Conservation (phyloP, 2,888 invertebrate genomes). For the Thymelicus acteon region DNA sequence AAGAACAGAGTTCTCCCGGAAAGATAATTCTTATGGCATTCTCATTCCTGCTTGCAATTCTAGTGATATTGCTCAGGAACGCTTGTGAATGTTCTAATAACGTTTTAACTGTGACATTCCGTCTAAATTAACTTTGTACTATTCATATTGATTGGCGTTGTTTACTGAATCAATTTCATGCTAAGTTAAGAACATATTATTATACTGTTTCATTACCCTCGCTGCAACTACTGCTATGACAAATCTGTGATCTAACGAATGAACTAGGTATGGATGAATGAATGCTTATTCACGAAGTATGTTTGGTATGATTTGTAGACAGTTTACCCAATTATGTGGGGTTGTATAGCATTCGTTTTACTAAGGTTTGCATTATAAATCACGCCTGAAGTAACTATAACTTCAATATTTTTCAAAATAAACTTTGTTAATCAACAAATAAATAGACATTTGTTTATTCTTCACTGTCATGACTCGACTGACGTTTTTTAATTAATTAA, state of each 20-base stretch:
- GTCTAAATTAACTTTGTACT: slow-evolving; percentile 63
- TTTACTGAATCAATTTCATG: neutral
- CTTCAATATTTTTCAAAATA: no score
- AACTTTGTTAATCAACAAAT: neutral
- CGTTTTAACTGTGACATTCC: slow-evolving; percentile 73
- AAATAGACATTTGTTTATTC: slow-evolving; percentile 10
- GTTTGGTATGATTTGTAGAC: no score
- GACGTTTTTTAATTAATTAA: slow-evolving; percentile 28
- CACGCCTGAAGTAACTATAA: no score
- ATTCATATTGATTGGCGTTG: slow-evolving; percentile 43
- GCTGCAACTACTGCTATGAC: no score
- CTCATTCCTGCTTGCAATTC: slow-evolving; percentile 60
- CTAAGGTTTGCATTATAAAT: no score
- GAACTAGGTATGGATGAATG: no score
- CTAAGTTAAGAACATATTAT: neutral
- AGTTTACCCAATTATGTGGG: no score
- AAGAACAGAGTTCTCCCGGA: neutral
- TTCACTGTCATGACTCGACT: slow-evolving; percentile 12
- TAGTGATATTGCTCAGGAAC: slow-evolving; percentile 55
- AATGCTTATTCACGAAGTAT: no score
- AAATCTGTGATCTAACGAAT: no score
- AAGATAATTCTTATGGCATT: slow-evolving; percentile 60
- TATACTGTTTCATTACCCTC: neutral
- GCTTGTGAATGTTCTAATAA: slow-evolving; percentile 64
- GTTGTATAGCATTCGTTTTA: no score